These are phyloP conservation scores for Eurystomus glaucurus DNA, from an alignment of 2,797 vertebrate species.

Conservation along the genomic window DNA sequence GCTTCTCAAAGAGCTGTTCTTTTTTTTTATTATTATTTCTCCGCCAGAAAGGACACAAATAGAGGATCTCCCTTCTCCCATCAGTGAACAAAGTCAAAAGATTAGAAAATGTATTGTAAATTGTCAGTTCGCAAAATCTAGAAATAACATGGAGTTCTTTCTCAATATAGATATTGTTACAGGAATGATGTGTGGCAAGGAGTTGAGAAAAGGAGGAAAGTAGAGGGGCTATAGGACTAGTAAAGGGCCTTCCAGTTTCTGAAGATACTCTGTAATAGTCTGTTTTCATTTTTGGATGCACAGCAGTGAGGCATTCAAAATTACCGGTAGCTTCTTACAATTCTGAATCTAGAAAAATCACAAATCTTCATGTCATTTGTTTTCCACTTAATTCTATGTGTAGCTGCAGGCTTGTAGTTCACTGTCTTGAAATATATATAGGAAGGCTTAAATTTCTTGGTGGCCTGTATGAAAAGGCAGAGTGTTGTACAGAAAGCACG, in stretches of 20 bases:
- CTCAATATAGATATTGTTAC: not conserved
- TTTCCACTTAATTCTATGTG: not conserved
- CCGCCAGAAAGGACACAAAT: conserved; percentile 34
- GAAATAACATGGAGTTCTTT: not conserved
- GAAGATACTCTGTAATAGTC: not conserved
- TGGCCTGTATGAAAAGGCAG: not conserved
- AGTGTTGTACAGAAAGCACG: not conserved
- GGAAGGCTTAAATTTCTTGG: not conserved
- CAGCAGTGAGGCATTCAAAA: not conserved
- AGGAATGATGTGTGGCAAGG: not conserved
- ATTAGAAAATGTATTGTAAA: conserved; percentile 34
- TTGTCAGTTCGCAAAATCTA: conserved; percentile 42
- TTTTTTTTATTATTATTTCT: conserved; percentile 43
- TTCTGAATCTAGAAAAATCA: not conserved
- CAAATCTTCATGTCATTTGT: not conserved
- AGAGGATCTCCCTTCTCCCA: conserved; percentile 31
- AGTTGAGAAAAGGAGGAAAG: not conserved
- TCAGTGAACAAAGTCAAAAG: conserved; percentile 69
- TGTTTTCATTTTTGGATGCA: not conserved
- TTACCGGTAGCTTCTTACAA: not conserved
- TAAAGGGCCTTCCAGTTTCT: not conserved
- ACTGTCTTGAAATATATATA: not conserved
- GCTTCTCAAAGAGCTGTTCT: conserved; percentile 52
- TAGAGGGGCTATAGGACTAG: not conserved
- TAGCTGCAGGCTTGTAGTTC: not conserved